Evolutionary conservation across 2,113 vertebrate genomes (phyloP), one percentile per base, ranked within the genome.

Genomic region (Eleginops maclovinus): DNA sequence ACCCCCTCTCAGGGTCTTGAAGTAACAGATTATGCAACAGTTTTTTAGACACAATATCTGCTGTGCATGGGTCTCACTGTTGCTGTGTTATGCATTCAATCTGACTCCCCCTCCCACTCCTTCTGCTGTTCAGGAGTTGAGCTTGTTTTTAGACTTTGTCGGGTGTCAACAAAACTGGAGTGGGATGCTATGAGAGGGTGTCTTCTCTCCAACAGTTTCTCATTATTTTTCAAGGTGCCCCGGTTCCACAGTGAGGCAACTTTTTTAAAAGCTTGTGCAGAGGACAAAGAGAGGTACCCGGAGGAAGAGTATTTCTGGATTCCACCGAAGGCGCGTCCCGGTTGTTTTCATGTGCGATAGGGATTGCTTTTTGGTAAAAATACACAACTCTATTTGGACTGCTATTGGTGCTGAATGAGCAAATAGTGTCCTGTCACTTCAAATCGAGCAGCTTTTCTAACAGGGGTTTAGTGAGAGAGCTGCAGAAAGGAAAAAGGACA

Each of bases 171-270:
- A 61, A 67, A 75, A 61, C 78, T 72, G 1, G 47, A 82, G 79
- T 89, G 75, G 70, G 83, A 84, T 77, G 85, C 63, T 77, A 28
- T 46, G 83, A 77, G 46, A 43, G 75, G 77, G 59, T 59, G 65
- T 84, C 64, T 75, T 58, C 70, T 67, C 46, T 12, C 79, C 67
- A 73, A 36, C 84, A 53, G 79, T 77, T 82, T 82, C 66, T 85
- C 64, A 85, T 85, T 89, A 78, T 85, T 88, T n/a, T 85, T 79
- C 72, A 87, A 87, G 84, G 84, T 91, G 82, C 75, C 86, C 82
- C 28, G 71, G 51, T 82, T 85, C 59, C 67, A 65, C 72, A 16
- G 77, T 21, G 17, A 54, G 50, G 60, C 36, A 78, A 40, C 40
- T 55, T 21, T 73, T 77, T 51, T 11, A 26, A 49, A 64, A 36